phyloP scores from a whole-genome alignment of 1,140 invertebrate species.

The Pinna nobilis region DNA sequence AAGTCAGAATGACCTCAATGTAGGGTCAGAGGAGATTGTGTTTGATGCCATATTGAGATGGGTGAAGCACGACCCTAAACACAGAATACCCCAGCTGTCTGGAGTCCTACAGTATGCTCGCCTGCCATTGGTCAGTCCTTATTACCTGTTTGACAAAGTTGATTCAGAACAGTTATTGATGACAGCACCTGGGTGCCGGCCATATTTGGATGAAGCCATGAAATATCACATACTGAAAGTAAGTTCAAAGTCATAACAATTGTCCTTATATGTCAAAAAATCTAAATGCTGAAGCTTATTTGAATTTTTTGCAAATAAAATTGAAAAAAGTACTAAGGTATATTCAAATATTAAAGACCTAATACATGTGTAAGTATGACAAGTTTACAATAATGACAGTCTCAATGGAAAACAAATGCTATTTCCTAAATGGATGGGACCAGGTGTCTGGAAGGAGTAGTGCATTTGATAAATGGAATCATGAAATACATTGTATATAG shows the following conservation, averaged over 20 bases:
- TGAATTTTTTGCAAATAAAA: no score
- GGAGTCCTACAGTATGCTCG: conserved; percentile 76
- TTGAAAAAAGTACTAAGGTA: no score
- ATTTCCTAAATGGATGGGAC: no score
- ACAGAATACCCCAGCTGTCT: conserved; percentile 33
- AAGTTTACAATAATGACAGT: no score
- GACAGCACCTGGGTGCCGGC: conserved; percentile 61
- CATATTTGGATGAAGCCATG: conserved; percentile 76
- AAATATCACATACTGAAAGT: conserved; percentile 73
- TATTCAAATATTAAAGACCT: no score
- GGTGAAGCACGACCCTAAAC: conserved; percentile 73
- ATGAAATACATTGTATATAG: no score
- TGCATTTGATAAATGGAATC: no score
- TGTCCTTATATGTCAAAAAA: no score
- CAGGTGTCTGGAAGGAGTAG: no score
- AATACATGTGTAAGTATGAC: no score
- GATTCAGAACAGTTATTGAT: conserved; percentile 69
- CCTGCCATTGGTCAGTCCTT: conserved; percentile 77
- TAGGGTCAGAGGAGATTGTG: conserved; percentile 77
- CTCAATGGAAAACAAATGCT: no score
- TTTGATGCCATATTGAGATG: conserved; percentile 76
- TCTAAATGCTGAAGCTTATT: no score
- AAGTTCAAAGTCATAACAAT: not conserved
- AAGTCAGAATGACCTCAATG: conserved; percentile 74
- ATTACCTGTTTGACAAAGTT: conserved; percentile 77